Evolutionary conservation across 2,888 invertebrate genomes (phyloP).

Genomic region (Rotaria socialis): DNA sequence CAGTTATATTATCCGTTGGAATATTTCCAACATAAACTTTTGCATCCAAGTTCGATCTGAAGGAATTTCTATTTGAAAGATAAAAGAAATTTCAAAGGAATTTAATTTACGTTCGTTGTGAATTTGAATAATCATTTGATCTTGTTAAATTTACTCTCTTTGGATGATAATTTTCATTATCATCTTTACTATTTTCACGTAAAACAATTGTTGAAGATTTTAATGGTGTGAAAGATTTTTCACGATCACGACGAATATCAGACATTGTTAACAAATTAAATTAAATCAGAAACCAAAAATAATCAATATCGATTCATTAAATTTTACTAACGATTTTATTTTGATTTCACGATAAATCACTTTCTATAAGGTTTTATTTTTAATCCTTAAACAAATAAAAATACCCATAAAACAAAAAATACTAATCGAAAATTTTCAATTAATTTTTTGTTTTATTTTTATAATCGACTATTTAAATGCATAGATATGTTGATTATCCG

Average conservation of each 20-base stretch:
- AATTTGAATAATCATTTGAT: not conserved
- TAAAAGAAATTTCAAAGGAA: too few species aligned
- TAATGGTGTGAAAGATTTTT: not conserved
- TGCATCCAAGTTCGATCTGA: not conserved
- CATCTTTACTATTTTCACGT: not conserved
- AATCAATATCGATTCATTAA: not conserved
- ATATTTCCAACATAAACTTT: constrained; percentile 37
- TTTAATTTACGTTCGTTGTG: not conserved
- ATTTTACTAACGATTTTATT: not conserved
- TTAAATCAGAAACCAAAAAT: not conserved
- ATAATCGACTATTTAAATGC: not conserved
- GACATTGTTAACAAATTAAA: not conserved
- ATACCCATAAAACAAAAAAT: too few species aligned
- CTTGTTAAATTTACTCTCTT: not conserved
- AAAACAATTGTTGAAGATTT: not conserved
- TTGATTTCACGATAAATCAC: too few species aligned
- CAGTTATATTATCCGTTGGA: not conserved
- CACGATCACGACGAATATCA: not conserved
- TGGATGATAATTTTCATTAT: not conserved
- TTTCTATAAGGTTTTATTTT: too few species aligned
- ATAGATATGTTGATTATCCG: not conserved
- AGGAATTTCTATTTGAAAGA: too few species aligned
- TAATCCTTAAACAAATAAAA: too few species aligned
- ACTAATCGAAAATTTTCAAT: too few species aligned
- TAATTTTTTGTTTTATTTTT: too few species aligned